Conservation (phyloP, 2,797 vertebrate genomes). For the Petrocephalus sullivani region DNA sequence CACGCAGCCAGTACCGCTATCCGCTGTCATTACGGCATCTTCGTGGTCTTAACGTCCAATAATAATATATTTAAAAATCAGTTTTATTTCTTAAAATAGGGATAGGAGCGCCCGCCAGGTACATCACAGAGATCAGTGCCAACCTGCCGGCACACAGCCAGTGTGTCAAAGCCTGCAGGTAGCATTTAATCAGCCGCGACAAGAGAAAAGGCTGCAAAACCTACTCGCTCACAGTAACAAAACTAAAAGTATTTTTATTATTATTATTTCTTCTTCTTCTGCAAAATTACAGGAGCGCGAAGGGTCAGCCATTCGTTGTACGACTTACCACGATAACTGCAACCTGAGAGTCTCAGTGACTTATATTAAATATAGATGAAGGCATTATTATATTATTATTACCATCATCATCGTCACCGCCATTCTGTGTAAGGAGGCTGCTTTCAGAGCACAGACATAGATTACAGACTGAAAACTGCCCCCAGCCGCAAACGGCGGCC, state of each 20-base stretch:
- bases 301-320: constrained; percentile 27
- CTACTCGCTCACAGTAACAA: not conserved
- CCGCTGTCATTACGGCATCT: not conserved
- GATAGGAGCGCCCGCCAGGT: not conserved
- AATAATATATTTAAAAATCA: not conserved
- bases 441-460: constrained; percentile 14
- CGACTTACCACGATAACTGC: constrained; percentile 21
- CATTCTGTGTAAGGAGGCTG: constrained; percentile 15
- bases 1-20: not conserved
- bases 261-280: not conserved
- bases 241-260: not conserved
- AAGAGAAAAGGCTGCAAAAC: not conserved
- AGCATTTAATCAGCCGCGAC: not conserved
- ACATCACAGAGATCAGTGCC: not conserved
- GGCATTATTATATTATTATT: constrained; percentile 6
- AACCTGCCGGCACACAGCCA: not conserved
- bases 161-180: not conserved
- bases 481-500: not conserved
- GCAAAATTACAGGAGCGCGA: not conserved
- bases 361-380: constrained; percentile 19
- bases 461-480: not conserved
- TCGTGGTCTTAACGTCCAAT: not conserved
- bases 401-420: constrained; percentile 28
- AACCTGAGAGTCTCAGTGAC: constrained; percentile 32
- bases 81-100: not conserved